These are phyloP conservation scores for Neotoxoptera formosana DNA, from an alignment of 1,140 invertebrate genomes.

Conservation along the genomic window DNA sequence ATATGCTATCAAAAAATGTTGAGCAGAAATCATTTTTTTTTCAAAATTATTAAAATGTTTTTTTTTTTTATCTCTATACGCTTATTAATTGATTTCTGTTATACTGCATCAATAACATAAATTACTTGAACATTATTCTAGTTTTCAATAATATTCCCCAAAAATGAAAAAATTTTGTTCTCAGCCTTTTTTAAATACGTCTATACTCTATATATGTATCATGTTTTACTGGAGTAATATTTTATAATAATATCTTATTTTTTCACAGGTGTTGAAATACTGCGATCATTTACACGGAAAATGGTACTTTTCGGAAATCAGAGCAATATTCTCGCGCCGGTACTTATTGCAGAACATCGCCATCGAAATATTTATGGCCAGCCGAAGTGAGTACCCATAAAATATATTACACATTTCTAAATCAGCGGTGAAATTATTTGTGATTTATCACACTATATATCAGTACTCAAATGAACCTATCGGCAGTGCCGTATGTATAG, in stretches of 20 bases:
- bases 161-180: neutral
- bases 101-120: neutral
- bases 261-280: conserved; percentile 89
- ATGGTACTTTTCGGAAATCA: conserved; percentile 99
- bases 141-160: neutral
- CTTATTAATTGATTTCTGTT: neutral
- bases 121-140: neutral
- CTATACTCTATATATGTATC: neutral
- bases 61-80: neutral
- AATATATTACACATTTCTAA: neutral
- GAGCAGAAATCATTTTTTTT: too few relatives aligned
- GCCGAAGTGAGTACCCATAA: conserved; percentile 83
- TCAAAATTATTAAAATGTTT: too few relatives aligned
- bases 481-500: too few relatives aligned
- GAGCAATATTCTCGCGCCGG: conserved; percentile 96
- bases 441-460: too few relatives aligned
- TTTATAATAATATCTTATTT: conserved; percentile 49
- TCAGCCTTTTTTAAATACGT: neutral
- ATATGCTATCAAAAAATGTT: neutral
- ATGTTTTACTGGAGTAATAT: neutral
- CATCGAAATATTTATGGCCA: conserved; percentile 98
- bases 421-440: too few relatives aligned
- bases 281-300: conserved; percentile 98
- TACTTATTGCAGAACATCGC: conserved; percentile 97
- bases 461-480: neutral